Evolutionary conservation across 2,888 invertebrate genomes (phyloP), one percentile per base, ranked within the genome.

Genomic region (Chymomyza procnemis): DNA sequence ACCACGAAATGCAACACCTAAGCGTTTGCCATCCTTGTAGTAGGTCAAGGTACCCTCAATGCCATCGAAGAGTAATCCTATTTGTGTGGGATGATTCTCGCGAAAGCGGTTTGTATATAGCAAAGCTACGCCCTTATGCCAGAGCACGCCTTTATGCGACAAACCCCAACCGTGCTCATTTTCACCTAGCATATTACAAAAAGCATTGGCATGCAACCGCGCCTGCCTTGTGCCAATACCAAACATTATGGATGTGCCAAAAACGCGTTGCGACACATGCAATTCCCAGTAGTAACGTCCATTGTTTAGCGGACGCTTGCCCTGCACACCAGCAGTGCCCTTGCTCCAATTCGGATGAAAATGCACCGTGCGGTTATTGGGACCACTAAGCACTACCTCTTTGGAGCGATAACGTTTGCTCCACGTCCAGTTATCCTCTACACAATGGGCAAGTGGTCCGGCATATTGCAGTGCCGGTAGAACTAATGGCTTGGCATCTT

Each of bases 331-430:
- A 0, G 95, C 95, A 0, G 95, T 95, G 8, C 95, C 95, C 81
- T 94, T 94, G 85, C 94, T 94, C 95, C 95, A 95, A 86, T 94
- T 94, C 6, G 95, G 95, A 89, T 95, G 95, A 85, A 95, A 95
- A 83, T 93, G 93, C 1, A 94, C 95, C n/a, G 93, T 93, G 52
- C 92, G 91, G 69, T 91, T 90, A 61, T 92, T 90, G 46, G 91
- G 89, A 3, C 93, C 93, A 70, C 92, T 92, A 14, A 95, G 90
- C 16, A 93, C 92, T n/a, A 94, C 93, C 80, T 93, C 93, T 61
- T 90, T 87, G 22, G 92, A 92, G 18, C 92, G 91, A 74, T 93
- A 92, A 14, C 92, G 90, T 57, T 92, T 91, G 87, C 93, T 94
- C 95, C 95, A 95, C 0, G 93, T 93, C 95, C 95, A 95, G 78